These are phyloP conservation scores for Amazonetta brasiliensis DNA, from an alignment of 2,797 vertebrate genomes.

Conservation along the genomic window DNA sequence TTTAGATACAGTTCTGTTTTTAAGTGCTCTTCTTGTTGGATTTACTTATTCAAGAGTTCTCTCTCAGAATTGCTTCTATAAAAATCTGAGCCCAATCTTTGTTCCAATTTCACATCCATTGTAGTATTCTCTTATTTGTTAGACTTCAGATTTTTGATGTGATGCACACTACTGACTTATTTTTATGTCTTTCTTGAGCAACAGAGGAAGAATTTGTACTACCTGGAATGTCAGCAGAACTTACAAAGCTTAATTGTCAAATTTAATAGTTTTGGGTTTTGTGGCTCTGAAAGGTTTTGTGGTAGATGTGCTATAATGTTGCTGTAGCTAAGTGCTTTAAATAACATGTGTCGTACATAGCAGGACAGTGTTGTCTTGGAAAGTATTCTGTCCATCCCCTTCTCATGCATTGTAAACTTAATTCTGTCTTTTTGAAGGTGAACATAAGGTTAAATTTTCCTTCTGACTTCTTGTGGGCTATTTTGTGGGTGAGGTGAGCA, in stretches of 20 bases:
- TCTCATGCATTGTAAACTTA: background rate
- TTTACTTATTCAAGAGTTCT: background rate
- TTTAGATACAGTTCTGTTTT: background rate
- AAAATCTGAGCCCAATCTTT: background rate
- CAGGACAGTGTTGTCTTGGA: background rate
- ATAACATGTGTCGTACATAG: background rate
- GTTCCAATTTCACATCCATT: background rate
- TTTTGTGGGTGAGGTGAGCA: background rate
- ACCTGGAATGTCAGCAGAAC: background rate
- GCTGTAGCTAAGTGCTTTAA: background rate
- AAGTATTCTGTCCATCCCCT: background rate
- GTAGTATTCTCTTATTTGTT: background rate
- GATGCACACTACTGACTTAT: background rate
- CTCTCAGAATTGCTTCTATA: background rate
- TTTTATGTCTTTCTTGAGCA: background rate
- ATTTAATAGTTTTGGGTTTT: background rate
- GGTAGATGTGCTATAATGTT: background rate
- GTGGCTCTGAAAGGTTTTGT: background rate
- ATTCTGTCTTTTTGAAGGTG: background rate
- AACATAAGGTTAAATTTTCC: background rate
- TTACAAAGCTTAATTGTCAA: background rate
- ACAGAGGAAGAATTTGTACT: background rate
- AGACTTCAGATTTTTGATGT: background rate
- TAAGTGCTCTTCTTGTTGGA: background rate
- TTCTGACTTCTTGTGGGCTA: background rate